Evolutionary conservation across 2,888 invertebrate species (phyloP).

Genomic region (Troglohyphantes excavatus): DNA sequence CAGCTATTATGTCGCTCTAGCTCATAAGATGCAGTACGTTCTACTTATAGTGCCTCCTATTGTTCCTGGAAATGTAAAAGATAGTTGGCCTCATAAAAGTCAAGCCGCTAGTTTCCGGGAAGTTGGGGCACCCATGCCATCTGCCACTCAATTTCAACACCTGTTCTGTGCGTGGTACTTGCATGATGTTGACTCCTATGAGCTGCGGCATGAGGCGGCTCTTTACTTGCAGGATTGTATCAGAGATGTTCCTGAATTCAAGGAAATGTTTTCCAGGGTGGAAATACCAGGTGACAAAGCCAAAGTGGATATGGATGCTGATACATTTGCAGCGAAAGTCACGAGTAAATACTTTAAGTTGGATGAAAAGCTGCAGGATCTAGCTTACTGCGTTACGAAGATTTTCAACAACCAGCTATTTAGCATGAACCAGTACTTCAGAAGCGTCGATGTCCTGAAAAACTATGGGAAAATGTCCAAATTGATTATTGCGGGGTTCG

Average conservation of each 20-base stretch:
- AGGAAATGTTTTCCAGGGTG: neutral
- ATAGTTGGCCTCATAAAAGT: neutral
- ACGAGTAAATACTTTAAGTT: conserved; percentile 12
- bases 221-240: conserved; percentile 52
- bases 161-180: conserved; percentile 65
- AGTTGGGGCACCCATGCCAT: neutral
- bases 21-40: conserved; percentile 55
- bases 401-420: neutral
- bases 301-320: neutral
- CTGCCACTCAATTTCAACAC: conserved; percentile 42
- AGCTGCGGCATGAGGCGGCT: conserved; percentile 19
- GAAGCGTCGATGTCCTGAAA: neutral
- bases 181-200: conserved; percentile 48
- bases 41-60: conserved; percentile 49
- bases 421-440: conserved; percentile 38
- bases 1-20: conserved; percentile 34
- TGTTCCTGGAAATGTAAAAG: neutral
- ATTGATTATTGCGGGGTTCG: conserved; percentile 48
- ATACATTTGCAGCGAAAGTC: neutral
- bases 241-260: conserved; percentile 28
- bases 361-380: conserved; percentile 30
- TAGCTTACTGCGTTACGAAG: conserved; percentile 49
- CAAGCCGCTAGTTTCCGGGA: conserved; percentile 9
- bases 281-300: neutral
- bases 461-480: conserved; percentile 63